phyloP scores from a whole-genome alignment of 1,140 invertebrate species.

The Nasonia giraulti region DNA sequence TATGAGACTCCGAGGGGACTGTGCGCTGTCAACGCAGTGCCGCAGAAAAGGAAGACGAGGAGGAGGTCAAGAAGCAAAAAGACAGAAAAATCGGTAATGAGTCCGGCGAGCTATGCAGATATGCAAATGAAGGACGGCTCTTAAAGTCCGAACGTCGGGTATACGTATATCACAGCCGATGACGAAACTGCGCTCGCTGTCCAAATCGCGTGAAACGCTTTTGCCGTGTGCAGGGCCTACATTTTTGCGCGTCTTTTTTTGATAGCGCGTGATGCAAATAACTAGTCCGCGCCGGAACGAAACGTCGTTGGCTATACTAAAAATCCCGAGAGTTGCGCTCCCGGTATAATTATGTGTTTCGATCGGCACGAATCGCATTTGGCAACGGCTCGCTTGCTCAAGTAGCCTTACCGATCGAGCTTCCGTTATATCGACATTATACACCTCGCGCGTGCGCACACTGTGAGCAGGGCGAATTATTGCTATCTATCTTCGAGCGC shows the following conservation, averaged over 20 bases:
- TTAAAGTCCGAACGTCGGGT: not conserved
- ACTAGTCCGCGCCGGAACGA: not conserved
- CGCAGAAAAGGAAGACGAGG: not conserved
- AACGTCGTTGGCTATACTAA: not conserved
- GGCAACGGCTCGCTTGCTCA: not conserved
- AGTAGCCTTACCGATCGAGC: not conserved
- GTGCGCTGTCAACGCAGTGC: not conserved
- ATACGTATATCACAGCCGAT: not conserved
- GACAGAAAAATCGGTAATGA: conserved; percentile 35
- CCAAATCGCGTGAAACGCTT: conserved; percentile 26
- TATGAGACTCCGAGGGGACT: not conserved
- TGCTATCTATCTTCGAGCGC: not conserved
- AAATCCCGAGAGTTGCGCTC: not conserved
- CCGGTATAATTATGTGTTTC: not conserved
- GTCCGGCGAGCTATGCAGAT: conserved; percentile 5
- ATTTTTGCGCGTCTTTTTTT: not conserved
- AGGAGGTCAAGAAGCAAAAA: not conserved
- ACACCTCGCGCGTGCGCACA: no score
- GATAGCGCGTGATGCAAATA: conserved; percentile 24
- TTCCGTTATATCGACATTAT: not conserved
- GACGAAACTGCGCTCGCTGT: not conserved
- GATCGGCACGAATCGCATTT: not conserved
- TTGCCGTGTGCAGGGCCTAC: not conserved
- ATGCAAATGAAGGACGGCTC: conserved; percentile 20
- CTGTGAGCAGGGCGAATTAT: not conserved